Conservation (phyloP, 2,113 vertebrate genomes). For the Chloroceryle aenea region DNA sequence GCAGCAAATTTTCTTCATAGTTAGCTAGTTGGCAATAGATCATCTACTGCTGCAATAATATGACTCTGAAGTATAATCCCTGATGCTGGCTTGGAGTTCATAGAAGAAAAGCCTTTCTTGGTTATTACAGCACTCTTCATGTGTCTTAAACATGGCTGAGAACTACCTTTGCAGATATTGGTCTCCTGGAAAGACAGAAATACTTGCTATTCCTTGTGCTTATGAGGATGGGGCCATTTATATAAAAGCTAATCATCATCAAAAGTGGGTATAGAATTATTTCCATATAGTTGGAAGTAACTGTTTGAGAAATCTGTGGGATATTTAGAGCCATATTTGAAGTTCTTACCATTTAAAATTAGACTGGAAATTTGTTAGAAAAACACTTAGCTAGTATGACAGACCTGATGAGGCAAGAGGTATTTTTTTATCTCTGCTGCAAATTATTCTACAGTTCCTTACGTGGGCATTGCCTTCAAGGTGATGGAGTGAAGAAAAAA, state of each 20-base stretch:
- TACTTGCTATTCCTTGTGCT: background rate
- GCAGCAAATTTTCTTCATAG: background rate
- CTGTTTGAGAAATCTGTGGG: background rate
- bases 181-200: background rate
- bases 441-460: background rate
- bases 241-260: background rate
- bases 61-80: background rate
- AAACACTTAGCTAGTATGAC: background rate
- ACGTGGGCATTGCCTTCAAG: background rate
- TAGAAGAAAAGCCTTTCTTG: background rate
- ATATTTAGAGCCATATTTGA: background rate
- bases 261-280: background rate
- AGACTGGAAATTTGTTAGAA: background rate
- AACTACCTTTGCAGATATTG: background rate
- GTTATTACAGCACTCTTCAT: background rate
- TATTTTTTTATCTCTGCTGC: background rate
- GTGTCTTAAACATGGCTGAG: background rate
- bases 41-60: background rate
- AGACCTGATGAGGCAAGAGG: background rate
- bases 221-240: background rate
- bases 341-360: background rate
- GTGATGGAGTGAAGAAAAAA: background rate
- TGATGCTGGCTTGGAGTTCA: background rate
- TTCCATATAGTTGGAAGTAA: background rate
- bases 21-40: conserved; percentile 1